phyloP scores from a whole-genome alignment of 2,888 invertebrate genomes.

The Lepeophtheirus nordmannii region DNA sequence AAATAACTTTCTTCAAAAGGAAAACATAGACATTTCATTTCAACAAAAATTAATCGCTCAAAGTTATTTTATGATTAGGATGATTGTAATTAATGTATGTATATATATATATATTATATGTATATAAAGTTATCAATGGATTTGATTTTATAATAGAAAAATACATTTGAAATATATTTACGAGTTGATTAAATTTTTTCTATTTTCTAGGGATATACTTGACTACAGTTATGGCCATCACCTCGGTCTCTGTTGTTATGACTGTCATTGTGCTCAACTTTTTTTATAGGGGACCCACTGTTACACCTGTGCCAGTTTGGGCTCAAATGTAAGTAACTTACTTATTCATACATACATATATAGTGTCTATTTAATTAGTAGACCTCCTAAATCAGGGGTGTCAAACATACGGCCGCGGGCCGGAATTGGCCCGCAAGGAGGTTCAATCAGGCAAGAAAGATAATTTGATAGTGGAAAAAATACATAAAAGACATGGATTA shows the following conservation, averaged over 20 bases:
- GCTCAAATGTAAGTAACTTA: slow-evolving; percentile 31
- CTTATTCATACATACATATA: no score
- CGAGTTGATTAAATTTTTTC: not conserved
- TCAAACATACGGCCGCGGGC: no score
- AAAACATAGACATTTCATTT: not conserved
- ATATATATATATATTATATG: not conserved
- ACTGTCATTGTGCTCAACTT: slow-evolving; percentile 43
- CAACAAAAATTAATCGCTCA: not conserved
- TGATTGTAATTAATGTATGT: no score
- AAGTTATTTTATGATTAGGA: not conserved
- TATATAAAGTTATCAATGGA: no score
- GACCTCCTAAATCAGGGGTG: no score
- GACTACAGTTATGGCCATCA: slow-evolving; percentile 43
- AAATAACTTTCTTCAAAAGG: no score
- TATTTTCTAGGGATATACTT: slow-evolving; percentile 39
- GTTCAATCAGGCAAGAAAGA: no score
- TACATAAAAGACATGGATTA: no score
- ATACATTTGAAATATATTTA: not conserved
- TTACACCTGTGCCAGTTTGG: slow-evolving; percentile 38
- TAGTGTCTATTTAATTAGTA: no score
- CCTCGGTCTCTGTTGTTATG: slow-evolving; percentile 42
- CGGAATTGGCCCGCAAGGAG: no score
- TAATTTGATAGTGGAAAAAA: no score
- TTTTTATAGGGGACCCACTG: slow-evolving; percentile 41
- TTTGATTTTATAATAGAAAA: no score